Evolutionary conservation across 2,113 vertebrate genomes (phyloP).

Genomic region (Lasiurus borealis): DNA sequence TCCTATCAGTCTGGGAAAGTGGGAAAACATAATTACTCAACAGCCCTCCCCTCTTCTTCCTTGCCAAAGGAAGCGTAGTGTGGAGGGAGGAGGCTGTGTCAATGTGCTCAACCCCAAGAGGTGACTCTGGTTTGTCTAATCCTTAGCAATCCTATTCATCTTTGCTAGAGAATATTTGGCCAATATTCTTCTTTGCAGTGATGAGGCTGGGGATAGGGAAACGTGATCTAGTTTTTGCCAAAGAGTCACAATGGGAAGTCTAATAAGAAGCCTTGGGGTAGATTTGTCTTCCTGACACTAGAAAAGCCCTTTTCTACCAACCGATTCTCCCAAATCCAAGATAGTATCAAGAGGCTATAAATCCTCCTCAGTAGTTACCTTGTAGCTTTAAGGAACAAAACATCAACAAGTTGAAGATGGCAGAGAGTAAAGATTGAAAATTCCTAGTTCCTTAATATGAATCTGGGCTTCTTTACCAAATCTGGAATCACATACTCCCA

Average conservation of each 20-base stretch:
- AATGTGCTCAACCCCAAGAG: background rate
- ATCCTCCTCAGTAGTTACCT: background rate
- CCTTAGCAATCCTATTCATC: background rate
- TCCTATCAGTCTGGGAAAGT: background rate
- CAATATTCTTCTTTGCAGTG: background rate
- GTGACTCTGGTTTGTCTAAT: background rate
- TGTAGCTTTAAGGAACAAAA: background rate
- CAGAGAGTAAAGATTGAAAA: background rate
- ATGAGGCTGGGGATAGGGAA: background rate
- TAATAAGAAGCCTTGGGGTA: background rate
- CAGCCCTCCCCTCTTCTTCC: background rate
- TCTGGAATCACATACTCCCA: background rate
- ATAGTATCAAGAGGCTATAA: background rate
- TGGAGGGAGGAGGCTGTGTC: too few relatives aligned
- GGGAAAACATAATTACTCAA: background rate
- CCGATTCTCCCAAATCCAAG: background rate
- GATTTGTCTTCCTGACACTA: background rate
- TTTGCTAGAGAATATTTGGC: background rate
- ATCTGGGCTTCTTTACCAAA: constrained; percentile 12
- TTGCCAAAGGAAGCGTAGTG: background rate
- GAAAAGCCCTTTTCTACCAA: background rate
- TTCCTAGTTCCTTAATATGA: background rate
- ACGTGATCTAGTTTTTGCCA: background rate
- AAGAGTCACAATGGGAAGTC: background rate
- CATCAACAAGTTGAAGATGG: background rate